Evolutionary conservation across 2,888 invertebrate genomes (phyloP).

Genomic region (Apodemia mormo): DNA sequence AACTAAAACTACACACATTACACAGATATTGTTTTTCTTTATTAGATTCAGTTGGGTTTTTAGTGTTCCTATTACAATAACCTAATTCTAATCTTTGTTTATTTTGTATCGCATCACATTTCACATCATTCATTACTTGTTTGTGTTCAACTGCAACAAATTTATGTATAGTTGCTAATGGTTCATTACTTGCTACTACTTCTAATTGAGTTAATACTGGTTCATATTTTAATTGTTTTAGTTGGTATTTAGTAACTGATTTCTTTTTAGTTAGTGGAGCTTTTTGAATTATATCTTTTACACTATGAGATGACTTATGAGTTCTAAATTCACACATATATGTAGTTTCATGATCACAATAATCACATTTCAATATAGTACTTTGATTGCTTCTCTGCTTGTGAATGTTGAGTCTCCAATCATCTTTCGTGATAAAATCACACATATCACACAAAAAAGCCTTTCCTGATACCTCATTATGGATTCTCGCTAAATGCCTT

Average conservation of each 20-base stretch:
- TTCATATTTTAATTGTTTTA: background rate
- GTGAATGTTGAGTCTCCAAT: conserved; percentile 59
- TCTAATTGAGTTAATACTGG: background rate
- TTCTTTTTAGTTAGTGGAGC: background rate
- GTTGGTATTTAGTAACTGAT: background rate
- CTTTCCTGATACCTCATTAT: conserved; percentile 53
- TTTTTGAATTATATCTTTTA: background rate
- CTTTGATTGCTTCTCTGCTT: conserved; percentile 52
- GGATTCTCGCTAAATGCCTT: conserved; percentile 60
- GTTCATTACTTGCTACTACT: background rate
- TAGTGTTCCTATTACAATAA: background rate
- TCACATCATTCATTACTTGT: background rate
- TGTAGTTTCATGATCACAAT: conserved; percentile 52
- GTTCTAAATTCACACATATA: conserved; percentile 57
- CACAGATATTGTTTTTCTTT: conserved; percentile 57
- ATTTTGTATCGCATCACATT: background rate
- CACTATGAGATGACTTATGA: conserved; percentile 48
- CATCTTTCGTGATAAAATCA: conserved; percentile 54
- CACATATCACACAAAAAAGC: conserved; percentile 56
- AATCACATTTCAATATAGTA: conserved; percentile 45
- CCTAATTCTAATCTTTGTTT: background rate
- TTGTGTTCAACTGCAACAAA: background rate
- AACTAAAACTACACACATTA: conserved; percentile 51
- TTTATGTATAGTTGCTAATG: background rate
- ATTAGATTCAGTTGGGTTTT: conserved; percentile 25